Base-by-base conservation (phyloP, 2,888 invertebrate species). In the Cremastobaeus sp. region DNA sequence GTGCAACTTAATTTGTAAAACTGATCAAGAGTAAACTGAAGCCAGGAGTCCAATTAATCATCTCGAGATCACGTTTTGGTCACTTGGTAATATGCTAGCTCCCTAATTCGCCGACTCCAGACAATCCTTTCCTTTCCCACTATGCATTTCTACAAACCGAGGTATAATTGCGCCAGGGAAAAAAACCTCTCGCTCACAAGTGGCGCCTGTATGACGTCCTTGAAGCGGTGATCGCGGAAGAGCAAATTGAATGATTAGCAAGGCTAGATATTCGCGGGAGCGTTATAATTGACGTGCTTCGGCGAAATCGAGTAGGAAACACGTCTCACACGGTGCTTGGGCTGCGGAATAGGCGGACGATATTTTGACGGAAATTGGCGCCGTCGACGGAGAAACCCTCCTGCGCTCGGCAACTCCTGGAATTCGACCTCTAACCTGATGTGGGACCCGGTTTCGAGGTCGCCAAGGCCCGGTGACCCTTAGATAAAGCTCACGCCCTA, bases 401-500 rank as follows among this genome's bases (percentile, higher is more conserved):
- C 43, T 54, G 60, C 68, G 77, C 76, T 75, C 71, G 77, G 74
- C 78, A 82, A 83, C 83, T 82, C 82, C 83, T 81, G 83, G 83
- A 83, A 83, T 83, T 82, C 82, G 82, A 82, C 79, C 80, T 79
- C 79, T 78, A 71, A 74, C 48, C 60, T 50, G 71, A 74, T 65
- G 71, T 69, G 62, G 64, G 74, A 60, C 69, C 66, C 59, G 65
- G 81, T 80, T 79, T 81, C 79, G 85, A 83, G 85, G 85, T 86
- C 84, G 84, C 80, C 77, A 68, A 78, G 81, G 79, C 84, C 83
- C 84, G 81, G 83, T 86, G 86, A 86, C 86, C 86, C 86, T 81
- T 83, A 85, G 86, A 87, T 86, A 86, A 87, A 85, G 79, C 85
- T 84, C 86, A 86, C 87, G 87, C 87, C 87, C 87, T 87, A 87